Conservation (phyloP, 2,888 invertebrate genomes). For the Cataglyphis rosenhaueri region DNA sequence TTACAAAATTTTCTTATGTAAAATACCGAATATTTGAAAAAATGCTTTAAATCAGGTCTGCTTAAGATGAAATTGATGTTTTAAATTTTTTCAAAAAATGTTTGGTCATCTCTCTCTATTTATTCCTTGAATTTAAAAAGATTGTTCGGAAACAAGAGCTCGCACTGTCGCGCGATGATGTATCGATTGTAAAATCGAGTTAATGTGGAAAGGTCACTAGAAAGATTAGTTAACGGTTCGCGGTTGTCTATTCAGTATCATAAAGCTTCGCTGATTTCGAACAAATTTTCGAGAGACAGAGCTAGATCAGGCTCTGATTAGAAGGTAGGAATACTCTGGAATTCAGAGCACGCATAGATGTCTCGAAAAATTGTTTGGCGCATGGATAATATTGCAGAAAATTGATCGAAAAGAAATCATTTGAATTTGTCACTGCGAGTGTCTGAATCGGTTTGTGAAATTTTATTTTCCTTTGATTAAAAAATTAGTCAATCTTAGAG, state of each 20-base stretch:
- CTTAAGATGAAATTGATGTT: background rate
- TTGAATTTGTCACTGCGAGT: constrained; percentile 5
- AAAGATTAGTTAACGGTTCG: constrained; percentile 80
- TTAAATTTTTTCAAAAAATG: background rate
- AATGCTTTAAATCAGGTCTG: background rate
- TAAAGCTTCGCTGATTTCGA: constrained; percentile 79
- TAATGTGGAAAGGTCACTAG: constrained; percentile 80
- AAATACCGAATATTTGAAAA: background rate
- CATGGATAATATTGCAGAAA: constrained; percentile 15
- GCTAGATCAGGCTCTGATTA: constrained; percentile 36
- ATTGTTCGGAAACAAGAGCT: constrained; percentile 36
- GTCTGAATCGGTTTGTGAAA: background rate
- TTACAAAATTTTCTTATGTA: background rate
- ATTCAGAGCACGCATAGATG: constrained; percentile 55
- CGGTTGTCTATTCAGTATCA: constrained; percentile 78
- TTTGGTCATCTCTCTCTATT: background rate
- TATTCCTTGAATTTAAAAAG: background rate
- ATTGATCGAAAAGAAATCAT: constrained; percentile 19
- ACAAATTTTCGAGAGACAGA: constrained; percentile 74
- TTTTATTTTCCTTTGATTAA: background rate
- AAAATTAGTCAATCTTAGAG: no score
- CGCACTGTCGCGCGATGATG: constrained; percentile 70
- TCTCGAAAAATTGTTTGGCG: constrained; percentile 14
- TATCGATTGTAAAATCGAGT: constrained; percentile 79
- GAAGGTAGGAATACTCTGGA: constrained; percentile 40